These are phyloP conservation scores for Aurelia aurita complex sp. Pacific DNA, from an alignment of 30 jellyfish, hydroid and myxozoan genomes.

Conservation along the genomic window DNA sequence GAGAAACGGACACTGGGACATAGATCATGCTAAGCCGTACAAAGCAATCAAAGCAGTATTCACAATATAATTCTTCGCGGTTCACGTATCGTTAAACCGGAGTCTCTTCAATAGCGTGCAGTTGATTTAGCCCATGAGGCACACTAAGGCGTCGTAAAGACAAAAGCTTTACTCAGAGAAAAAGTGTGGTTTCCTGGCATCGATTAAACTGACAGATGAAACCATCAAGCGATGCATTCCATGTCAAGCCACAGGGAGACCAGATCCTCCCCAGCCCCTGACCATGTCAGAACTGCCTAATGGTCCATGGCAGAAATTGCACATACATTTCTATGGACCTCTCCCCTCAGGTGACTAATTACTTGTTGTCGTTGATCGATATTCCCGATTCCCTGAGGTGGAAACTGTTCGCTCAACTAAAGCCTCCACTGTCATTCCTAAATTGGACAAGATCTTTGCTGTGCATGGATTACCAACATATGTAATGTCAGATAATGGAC, in stretches of 20 bases:
- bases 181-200: conserved; percentile 53
- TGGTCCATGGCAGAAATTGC: conserved; percentile 44
- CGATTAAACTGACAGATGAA: conserved; percentile 7
- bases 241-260: conserved; percentile 46
- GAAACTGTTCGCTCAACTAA: conserved; percentile 39
- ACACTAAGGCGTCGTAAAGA: conserved; percentile 47
- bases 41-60: conserved; percentile 1
- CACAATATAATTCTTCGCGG: conserved; percentile 25
- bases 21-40: neutral
- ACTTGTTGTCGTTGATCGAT: conserved; percentile 29
- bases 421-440: conserved; percentile 33
- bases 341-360: conserved; percentile 33
- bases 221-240: conserved; percentile 34
- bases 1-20: no score
- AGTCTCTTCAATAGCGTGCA: conserved; percentile 28
- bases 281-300: conserved; percentile 12
- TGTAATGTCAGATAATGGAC: conserved; percentile 48
- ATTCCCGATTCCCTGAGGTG: conserved; percentile 39
- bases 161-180: conserved; percentile 22
- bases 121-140: conserved; percentile 36
- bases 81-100: conserved; percentile 43
- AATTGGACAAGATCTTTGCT: conserved; percentile 40
- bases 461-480: conserved; percentile 28
- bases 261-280: conserved; percentile 42
- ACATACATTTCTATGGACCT: conserved; percentile 50